phyloP scores from a whole-genome alignment of 2,888 invertebrate species.

The Nymphalis polychloros region DNA sequence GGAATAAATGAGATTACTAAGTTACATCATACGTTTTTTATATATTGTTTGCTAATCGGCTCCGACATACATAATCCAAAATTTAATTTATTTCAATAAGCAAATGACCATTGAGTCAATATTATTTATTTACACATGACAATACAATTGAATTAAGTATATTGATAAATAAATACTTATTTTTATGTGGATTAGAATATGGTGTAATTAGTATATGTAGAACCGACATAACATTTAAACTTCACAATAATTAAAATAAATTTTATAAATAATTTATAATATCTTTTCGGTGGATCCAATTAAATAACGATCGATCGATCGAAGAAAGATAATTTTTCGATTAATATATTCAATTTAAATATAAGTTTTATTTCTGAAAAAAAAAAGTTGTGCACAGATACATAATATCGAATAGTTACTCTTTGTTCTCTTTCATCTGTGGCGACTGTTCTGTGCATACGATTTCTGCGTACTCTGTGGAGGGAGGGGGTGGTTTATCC shows the following conservation, averaged over 20 bases:
- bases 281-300: conserved; percentile 30
- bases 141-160: too few relatives aligned
- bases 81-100: too few relatives aligned
- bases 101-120: too few relatives aligned
- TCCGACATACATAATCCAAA: not conserved
- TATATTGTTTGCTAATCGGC: not conserved
- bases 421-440: conserved; percentile 63
- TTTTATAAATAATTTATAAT: conserved; percentile 7
- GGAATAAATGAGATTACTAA: conserved; percentile 41
- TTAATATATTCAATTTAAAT: not conserved
- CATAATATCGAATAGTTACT: conserved; percentile 44
- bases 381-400: not conserved
- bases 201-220: not conserved
- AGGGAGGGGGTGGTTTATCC: conserved; percentile 71
- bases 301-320: conserved; percentile 1
- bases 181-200: not conserved
- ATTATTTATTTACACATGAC: too few relatives aligned
- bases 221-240: not conserved
- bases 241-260: not conserved
- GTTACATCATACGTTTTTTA: not conserved
- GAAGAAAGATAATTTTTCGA: not conserved
- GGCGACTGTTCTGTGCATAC: conserved; percentile 84
- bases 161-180: too few relatives aligned
- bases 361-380: not conserved
- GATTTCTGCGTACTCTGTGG: conserved; percentile 90